A percentile compares a stretch with the other conserved stretches of the same genome.
phyloP scores from a whole-genome alignment of 2,888 invertebrate genomes.

The Philonicus albiceps region DNA sequence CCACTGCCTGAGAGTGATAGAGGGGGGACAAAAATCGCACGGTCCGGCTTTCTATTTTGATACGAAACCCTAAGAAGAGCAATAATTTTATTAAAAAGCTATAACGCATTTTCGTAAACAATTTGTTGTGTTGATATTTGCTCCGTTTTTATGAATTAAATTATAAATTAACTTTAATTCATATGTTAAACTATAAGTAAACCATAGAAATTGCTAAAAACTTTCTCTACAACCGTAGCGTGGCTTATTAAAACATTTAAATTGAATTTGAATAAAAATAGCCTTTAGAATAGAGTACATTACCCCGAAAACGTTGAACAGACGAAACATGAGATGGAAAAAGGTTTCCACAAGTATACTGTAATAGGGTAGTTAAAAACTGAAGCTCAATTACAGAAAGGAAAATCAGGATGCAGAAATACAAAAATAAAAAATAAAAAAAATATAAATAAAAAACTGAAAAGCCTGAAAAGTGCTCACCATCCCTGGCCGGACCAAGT shows the following conservation, averaged over 20 bases:
- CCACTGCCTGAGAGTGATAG: too few relatives aligned
- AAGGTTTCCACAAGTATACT: slow-evolving; percentile 34
- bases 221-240: neutral
- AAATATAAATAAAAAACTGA: neutral
- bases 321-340: neutral
- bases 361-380: slow-evolving; percentile 37
- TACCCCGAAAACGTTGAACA: neutral
- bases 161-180: neutral
- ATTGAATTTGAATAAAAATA: neutral
- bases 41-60: too few relatives aligned
- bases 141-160: neutral
- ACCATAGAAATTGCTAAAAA: neutral
- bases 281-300: neutral
- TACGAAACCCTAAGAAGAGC: too few relatives aligned
- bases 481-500: neutral
- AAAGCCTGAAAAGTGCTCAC: slow-evolving; percentile 9
- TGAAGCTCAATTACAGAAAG: slow-evolving; percentile 33
- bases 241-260: neutral
- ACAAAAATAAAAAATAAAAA: neutral
- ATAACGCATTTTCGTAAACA: too few relatives aligned
- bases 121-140: neutral
- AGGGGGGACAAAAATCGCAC: too few relatives aligned
- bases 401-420: neutral
- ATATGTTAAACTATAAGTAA: neutral
- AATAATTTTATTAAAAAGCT: too few relatives aligned